phyloP scores from a whole-genome alignment of 2,113 vertebrate genomes.

The Holacanthus passer region DNA sequence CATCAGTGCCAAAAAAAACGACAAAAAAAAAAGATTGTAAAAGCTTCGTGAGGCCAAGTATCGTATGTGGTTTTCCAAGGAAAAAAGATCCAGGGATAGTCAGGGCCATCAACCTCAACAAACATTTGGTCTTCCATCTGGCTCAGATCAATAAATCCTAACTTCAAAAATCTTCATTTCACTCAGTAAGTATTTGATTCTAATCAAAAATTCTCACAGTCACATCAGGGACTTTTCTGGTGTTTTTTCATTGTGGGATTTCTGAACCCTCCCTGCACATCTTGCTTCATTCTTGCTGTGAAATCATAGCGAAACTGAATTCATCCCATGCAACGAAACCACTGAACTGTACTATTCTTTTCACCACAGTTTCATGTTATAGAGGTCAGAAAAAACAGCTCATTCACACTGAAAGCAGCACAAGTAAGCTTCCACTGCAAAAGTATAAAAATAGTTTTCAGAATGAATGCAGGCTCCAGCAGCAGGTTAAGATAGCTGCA shows the following conservation, averaged over 20 bases:
- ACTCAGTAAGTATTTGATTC: neutral
- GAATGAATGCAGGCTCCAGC: neutral
- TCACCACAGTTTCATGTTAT: neutral
- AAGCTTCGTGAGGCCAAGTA: neutral
- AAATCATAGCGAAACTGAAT: neutral
- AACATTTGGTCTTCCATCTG: neutral
- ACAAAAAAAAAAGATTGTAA: neutral
- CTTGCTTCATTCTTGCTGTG: neutral
- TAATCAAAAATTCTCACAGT: slow-evolving; percentile 5
- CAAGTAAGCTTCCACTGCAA: neutral
- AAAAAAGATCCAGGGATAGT: neutral
- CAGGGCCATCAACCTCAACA: too few species aligned
- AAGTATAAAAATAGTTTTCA: neutral
- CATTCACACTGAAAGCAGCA: neutral
- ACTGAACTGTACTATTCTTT: neutral
- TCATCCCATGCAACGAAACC: neutral
- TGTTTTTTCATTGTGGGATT: neutral
- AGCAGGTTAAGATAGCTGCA: slow-evolving; percentile 7
- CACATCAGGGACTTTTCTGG: neutral
- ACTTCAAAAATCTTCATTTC: neutral
- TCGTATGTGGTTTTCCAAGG: too few species aligned
- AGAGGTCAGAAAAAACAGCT: neutral
- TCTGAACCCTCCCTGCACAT: neutral
- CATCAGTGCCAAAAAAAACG: neutral
- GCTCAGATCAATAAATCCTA: neutral